Evolutionary conservation across 2,888 invertebrate species (phyloP), one percentile per base, ranked within the genome.

Genomic region (Drosophila merina): DNA sequence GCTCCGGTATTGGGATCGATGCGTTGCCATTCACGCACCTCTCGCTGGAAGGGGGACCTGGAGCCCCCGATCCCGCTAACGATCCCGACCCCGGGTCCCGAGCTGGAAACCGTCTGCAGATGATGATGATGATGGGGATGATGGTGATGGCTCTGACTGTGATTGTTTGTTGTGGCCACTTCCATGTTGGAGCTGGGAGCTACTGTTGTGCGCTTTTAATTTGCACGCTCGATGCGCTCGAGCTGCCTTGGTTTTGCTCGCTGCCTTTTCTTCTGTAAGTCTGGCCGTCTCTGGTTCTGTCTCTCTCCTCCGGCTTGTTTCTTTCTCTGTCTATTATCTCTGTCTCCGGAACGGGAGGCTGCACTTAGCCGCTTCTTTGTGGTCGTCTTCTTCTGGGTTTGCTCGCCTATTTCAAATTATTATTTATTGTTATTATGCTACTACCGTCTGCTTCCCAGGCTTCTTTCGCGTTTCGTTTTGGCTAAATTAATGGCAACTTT

Each of bases 11-110:
- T 89, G 85, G 91, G 91, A 91, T 92, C 92, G 82, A 92, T 89
- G 83, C 91, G 91, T 81, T 92, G 92, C 92, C 92, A 92, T 89
- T 92, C 92, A 84, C 92, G 91, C 87, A 92, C 91, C 77, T 92
- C 92, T 26, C 92, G 90, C 75, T 91, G 92, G 82, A 92, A 92
- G 70, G 92, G 92, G 70, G 92, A 89, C 76, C 88, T 83, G 74
- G 88, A 82, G 75, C 88, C 88, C 58, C 79, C 73, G 40, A 77
- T 83, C 36, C 52, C 45, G 20, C 20, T 33, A 44, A 8, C 57
- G 50, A 31, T 50, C 10, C 31, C 49, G 14, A 28, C 44, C 9
- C 20, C 54, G 8, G 30, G 36, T 20, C 36, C 20, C 20, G 14
- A 20, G 9, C 30, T 20, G 2, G 20, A 20, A 31, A 45, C 45